phyloP scores from a whole-genome alignment of 2,888 invertebrate species.

The Dicroscelio sp. region DNA sequence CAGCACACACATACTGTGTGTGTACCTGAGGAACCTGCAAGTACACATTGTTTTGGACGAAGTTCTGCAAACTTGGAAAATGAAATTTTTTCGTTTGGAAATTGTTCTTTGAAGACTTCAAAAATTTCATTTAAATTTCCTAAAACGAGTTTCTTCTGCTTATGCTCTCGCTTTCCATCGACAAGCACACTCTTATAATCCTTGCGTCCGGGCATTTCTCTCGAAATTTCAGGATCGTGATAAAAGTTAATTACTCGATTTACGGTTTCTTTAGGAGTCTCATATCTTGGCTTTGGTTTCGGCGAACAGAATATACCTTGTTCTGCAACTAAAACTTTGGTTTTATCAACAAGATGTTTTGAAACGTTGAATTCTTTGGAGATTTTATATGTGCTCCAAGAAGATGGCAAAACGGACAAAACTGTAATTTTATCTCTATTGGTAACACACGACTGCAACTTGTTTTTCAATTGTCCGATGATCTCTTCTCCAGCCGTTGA shows the following conservation, averaged over 20 bases:
- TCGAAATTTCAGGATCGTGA: neutral
- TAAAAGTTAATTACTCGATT: neutral
- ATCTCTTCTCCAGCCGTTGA: no score
- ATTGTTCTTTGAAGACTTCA: constrained; percentile 5
- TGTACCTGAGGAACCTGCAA: no score
- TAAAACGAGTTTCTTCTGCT: neutral
- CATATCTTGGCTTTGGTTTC: neutral
- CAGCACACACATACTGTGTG: no score
- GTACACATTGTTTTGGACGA: neutral
- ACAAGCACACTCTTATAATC: neutral
- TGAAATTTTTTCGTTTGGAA: neutral
- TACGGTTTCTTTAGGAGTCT: neutral
- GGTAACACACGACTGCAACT: no score
- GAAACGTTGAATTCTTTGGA: neutral
- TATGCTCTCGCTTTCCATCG: neutral
- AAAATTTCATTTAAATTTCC: constrained; percentile 42
- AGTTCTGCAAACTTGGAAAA: neutral
- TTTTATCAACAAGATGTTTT: neutral
- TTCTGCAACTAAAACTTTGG: neutral
- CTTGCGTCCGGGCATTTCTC: neutral
- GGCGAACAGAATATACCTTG: neutral
- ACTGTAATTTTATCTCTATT: neutral
- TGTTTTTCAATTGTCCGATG: no score
- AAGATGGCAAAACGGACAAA: neutral
- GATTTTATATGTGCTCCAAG: neutral